A percentile compares a stretch with the other conserved stretches of the same genome.
Conservation (phyloP, 2,113 vertebrate genomes). For the Sebastes fasciatus region DNA sequence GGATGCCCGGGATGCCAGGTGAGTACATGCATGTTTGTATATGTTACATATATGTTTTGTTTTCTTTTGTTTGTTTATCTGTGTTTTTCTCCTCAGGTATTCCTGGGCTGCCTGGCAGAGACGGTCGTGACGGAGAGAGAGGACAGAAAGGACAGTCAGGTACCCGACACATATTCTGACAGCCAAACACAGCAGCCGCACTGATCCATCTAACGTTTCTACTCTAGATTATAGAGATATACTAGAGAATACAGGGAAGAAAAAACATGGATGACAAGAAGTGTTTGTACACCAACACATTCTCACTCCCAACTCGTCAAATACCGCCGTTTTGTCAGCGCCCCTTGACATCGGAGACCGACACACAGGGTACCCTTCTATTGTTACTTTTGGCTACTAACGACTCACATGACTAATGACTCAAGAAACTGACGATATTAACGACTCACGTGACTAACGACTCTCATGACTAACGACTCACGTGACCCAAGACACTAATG, state of each 20-base stretch:
- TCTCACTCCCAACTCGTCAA: too few species aligned
- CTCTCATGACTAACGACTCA: too few species aligned
- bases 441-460: too few species aligned
- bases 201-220: too few species aligned
- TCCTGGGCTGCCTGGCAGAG: conserved; percentile 88
- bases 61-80: background rate
- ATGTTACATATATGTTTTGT: rapidly evolving
- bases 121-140: conserved; percentile 87
- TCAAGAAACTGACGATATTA: too few species aligned
- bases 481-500: too few species aligned
- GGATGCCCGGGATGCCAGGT: conserved; percentile 70
- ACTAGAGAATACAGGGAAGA: background rate
- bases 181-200: too few species aligned
- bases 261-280: background rate
- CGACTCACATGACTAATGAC: too few species aligned
- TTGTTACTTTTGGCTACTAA: too few species aligned
- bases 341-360: too few species aligned
- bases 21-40: background rate
- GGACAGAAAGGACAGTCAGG: conserved; percentile 77
- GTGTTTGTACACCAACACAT: background rate
- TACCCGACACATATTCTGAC: background rate
- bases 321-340: too few species aligned
- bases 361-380: too few species aligned
- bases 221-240: background rate
- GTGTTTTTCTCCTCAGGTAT: conserved; percentile 74